Evolutionary conservation across 2,888 invertebrate species (phyloP).

Genomic region (Selenia dentaria): DNA sequence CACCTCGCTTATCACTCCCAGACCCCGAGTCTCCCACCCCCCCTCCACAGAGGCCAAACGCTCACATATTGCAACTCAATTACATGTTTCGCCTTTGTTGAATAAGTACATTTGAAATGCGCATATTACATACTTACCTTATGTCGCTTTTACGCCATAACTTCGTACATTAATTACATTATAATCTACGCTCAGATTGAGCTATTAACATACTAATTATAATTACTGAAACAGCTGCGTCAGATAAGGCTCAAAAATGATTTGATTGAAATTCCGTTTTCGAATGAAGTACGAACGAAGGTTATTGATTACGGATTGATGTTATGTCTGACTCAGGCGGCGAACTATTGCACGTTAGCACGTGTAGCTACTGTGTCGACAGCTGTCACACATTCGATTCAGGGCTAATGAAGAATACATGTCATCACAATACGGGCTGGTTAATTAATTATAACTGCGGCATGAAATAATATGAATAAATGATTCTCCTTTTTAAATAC

Average conservation of each 20-base stretch:
- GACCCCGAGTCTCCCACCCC: conserved; percentile 41
- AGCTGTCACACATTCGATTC: conserved; percentile 17
- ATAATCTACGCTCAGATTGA: too few relatives aligned
- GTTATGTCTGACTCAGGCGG: conserved; percentile 5
- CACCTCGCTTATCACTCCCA: conserved; percentile 44
- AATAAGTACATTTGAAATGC: conserved; percentile 23
- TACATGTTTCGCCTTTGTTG: conserved; percentile 46
- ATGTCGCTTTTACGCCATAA: too few relatives aligned
- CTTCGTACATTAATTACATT: too few relatives aligned
- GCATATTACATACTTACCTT: conserved; percentile 1
- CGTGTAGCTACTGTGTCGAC: conserved; percentile 9
- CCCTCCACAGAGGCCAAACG: conserved; percentile 38
- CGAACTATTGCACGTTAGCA: conserved; percentile 7
- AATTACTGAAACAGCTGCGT: not conserved
- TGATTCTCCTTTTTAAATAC: too few relatives aligned
- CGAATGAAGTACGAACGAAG: conserved; percentile 11
- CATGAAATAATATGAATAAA: too few relatives aligned
- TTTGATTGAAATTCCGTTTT: conserved; percentile 4
- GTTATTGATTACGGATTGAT: conserved; percentile 6
- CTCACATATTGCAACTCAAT: conserved; percentile 44
- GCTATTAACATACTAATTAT: too few relatives aligned
- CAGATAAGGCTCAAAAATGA: not conserved
- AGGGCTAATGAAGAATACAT: conserved; percentile 9
- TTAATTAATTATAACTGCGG: too few relatives aligned
- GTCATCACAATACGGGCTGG: too few relatives aligned